Evolutionary conservation across 1,140 invertebrate species (phyloP), one percentile per base, ranked within the genome.

Genomic region (Ceratosolen fusciceps): DNA sequence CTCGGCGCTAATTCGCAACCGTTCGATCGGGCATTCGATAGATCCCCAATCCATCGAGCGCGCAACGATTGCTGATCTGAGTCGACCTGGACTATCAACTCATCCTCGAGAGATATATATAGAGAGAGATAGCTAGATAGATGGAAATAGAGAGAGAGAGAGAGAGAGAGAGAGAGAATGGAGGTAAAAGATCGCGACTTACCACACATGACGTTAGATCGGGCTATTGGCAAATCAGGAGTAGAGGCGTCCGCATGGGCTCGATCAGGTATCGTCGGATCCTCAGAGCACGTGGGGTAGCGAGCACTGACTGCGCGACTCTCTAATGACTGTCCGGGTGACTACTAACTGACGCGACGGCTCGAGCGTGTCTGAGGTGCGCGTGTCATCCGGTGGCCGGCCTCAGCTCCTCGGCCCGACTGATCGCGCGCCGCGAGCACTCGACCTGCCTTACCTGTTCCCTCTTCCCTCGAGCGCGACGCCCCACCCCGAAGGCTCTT

Each of bases 361-460:
- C 24, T 60, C 58, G 29, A 60, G 29, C 34, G 60, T 16, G 14
- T 65, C 16, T 37, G 60, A 37, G 3, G 31, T 65, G 60, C 60
- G 31, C 67, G 43, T 70, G 39, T 70, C 67, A 39, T 47, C 67
- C 67, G n/a, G 39, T 47, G 43, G 67, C 49, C 77, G 52, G 72
- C 58, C 39, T 31, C 31, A 21, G 39, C 68, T 77, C 67, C 73
- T 65, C 56, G 24, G 37, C 31, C 68, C 67, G 73, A 79, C 74
- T 79, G 74, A 68, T 75, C 65, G 80, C 71, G 60, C 34, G 75
- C 49, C 67, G 70, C 74, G 52, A n/a, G 9, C 24, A 52, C 67
- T 70, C 67, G 68, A 24, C 70, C 70, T 73, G 74, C 65, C 80
- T 80, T 80, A 71, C 73, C 73, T 72, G 75, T 68, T 74, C 62